Evolutionary conservation across 2,888 invertebrate genomes (phyloP).

Genomic region (Macroteleia sp.): DNA sequence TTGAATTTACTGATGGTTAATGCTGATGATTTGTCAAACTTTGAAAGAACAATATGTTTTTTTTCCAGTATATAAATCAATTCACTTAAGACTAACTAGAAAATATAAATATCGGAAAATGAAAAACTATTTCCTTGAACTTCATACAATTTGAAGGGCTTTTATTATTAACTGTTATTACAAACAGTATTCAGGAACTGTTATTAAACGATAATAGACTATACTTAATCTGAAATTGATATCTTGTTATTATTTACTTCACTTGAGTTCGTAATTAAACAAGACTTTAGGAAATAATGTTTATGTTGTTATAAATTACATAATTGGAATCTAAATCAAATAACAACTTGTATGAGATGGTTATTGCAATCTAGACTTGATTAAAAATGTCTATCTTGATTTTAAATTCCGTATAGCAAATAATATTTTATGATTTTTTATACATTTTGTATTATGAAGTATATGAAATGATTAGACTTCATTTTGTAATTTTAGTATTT

Average conservation of each 20-base stretch:
- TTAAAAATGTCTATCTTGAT: too few species aligned
- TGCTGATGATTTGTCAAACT: constrained; percentile 17
- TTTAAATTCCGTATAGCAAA: too few species aligned
- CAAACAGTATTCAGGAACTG: constrained; percentile 11
- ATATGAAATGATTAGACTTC: too few species aligned
- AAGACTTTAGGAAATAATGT: neutral
- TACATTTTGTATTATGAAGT: too few species aligned
- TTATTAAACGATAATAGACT: constrained; percentile 39
- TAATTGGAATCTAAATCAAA: too few species aligned
- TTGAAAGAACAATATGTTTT: constrained; percentile 9
- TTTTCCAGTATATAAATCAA: constrained; percentile 6
- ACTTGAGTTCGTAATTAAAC: constrained; percentile 30
- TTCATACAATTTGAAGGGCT: constrained; percentile 15
- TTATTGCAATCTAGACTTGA: too few species aligned
- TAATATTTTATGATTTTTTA: too few species aligned
- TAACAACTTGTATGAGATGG: too few species aligned
- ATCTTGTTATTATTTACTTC: constrained; percentile 40
- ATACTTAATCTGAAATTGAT: constrained; percentile 24
- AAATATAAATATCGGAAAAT: constrained; percentile 5
- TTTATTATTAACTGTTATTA: constrained; percentile 40
- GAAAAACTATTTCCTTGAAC: constrained; percentile 4
- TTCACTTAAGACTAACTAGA: neutral
- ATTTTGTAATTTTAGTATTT: too few species aligned
- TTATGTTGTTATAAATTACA: too few species aligned
- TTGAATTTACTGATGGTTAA: too few species aligned